A percentile compares a stretch with the other conserved stretches of the same genome.
These are phyloP conservation scores for Pardosa pseudoannulata DNA, from an alignment of 2,888 invertebrate genomes.

Conservation along the genomic window DNA sequence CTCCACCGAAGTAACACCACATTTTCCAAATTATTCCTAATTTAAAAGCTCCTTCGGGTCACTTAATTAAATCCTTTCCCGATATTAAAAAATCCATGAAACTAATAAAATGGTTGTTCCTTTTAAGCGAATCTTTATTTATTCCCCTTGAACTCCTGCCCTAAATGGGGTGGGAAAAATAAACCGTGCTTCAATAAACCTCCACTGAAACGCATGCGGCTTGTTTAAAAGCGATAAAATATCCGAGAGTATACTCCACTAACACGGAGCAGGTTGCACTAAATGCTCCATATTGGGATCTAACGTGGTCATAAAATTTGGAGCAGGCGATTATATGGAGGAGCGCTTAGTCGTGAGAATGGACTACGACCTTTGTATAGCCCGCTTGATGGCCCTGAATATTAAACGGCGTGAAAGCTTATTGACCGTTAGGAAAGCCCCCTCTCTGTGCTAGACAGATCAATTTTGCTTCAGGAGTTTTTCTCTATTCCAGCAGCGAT, in stretches of 20 bases:
- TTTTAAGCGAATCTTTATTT: conserved; percentile 37
- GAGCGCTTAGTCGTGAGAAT: conserved; percentile 36
- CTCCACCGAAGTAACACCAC: not conserved
- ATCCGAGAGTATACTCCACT: conserved; percentile 44
- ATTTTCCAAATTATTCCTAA: not conserved
- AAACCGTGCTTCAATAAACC: conserved; percentile 54
- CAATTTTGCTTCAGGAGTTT: conserved; percentile 55
- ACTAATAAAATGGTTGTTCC: conserved; percentile 28
- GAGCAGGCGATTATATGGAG: conserved; percentile 34
- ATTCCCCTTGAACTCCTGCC: conserved; percentile 28
- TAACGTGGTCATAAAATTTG: conserved; percentile 63
- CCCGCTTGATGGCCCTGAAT: conserved; percentile 65
- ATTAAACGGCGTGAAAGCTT: conserved; percentile 65
- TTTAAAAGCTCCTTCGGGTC: not conserved
- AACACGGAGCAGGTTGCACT: conserved; percentile 53
- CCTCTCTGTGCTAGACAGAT: conserved; percentile 41
- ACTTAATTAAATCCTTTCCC: conserved; percentile 11
- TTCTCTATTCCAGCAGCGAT: conserved; percentile 27
- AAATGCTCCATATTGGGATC: conserved; percentile 61
- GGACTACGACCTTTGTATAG: conserved; percentile 55
- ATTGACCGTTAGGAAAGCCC: conserved; percentile 58
- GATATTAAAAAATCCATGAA: conserved; percentile 27
- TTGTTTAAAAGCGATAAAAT: conserved; percentile 72
- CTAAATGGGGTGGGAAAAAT: conserved; percentile 40
- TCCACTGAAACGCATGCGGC: conserved; percentile 35